Evolutionary conservation across 1,140 invertebrate species (phyloP).

Genomic region (Heliconius melpomene): DNA sequence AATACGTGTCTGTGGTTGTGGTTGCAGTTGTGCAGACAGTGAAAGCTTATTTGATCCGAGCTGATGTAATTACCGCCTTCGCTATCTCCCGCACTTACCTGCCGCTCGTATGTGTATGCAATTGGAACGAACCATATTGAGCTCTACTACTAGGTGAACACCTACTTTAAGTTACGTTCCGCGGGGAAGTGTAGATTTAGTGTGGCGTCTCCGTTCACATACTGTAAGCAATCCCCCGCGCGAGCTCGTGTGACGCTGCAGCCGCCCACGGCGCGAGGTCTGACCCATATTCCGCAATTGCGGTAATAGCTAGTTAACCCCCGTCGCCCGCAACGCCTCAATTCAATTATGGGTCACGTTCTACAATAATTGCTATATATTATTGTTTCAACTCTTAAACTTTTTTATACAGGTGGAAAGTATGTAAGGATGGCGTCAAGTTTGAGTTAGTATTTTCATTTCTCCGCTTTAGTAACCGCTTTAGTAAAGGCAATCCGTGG

Average conservation of each 20-base stretch:
- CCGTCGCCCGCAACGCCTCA: constrained; percentile 41
- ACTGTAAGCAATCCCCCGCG: too few species aligned
- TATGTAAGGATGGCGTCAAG: too few species aligned
- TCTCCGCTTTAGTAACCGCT: too few species aligned
- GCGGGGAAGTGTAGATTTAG: constrained; percentile 7
- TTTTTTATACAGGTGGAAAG: too few species aligned
- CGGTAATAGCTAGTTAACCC: constrained; percentile 48
- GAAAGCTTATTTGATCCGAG: background rate
- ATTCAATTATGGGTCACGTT: constrained; percentile 25
- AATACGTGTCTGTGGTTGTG: too few species aligned
- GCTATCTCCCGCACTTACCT: background rate
- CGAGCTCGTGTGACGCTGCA: constrained; percentile 1
- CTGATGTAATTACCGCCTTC: constrained; percentile 3
- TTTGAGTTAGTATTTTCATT: too few species aligned
- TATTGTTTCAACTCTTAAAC: too few species aligned
- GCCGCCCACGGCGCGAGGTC: constrained; percentile 28
- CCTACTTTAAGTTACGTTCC: background rate
- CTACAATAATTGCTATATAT: constrained; percentile 1
- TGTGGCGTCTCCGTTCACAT: constrained; percentile 24
- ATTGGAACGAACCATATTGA: background rate
- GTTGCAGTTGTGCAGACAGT: background rate
- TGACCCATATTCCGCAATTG: constrained; percentile 47
- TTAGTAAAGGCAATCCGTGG: too few species aligned
- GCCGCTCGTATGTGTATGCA: background rate
- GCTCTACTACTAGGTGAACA: too few species aligned